Base-by-base conservation (phyloP, 2,113 vertebrate species). In the Pluvialis apricaria region DNA sequence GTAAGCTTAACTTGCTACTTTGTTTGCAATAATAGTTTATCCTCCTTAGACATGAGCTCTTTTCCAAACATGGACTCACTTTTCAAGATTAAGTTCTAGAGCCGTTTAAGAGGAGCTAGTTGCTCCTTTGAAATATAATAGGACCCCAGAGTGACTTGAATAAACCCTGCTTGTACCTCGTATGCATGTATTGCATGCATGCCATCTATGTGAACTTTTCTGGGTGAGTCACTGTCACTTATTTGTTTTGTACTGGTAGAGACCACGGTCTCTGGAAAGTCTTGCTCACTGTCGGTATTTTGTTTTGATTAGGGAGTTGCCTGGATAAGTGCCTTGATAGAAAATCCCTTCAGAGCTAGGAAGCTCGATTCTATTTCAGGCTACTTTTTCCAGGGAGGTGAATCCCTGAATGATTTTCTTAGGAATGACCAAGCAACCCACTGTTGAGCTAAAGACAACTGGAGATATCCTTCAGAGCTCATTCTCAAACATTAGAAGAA, bases 261-360 rank as follows among this genome's bases (percentile, higher is more conserved):
- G 51, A 25, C 25, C 25, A 2, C 0, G 2, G 32, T 7, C 82
- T 85, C 87, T 94, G 92, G 82, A 69, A 79, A 82, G 51, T 90
- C 49, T 88, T 88, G 54, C 44, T 95, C 34, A 18, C 40, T 76
- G 45, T 54, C 49, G 54, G 0, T 29, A 8, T 51, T 45, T 73
- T 61, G 26, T 15, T 92, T 65, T 82, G 78, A 52, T 76, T n/a
- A 49, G 84, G 83, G 83, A 96, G 49, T 64, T 95, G 62, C 44
- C 71, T 92, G 76, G 88, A 93, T 58, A 93, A 93, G 42, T 42
- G 62, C 68, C 75, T 70, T 70, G 70, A n/a, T 20, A 88, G 66
- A 80, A 93, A 88, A 92, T 90, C 76, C 58, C 92, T 51, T 38
- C 75, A 70, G 68, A 69, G 82, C 9, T 79, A 32, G 28, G 54